Percentiles rank a stretch among this genome's conserved stretches.
Evolutionary conservation across 1,140 invertebrate species (phyloP).

Genomic region (Drosophila azteca): DNA sequence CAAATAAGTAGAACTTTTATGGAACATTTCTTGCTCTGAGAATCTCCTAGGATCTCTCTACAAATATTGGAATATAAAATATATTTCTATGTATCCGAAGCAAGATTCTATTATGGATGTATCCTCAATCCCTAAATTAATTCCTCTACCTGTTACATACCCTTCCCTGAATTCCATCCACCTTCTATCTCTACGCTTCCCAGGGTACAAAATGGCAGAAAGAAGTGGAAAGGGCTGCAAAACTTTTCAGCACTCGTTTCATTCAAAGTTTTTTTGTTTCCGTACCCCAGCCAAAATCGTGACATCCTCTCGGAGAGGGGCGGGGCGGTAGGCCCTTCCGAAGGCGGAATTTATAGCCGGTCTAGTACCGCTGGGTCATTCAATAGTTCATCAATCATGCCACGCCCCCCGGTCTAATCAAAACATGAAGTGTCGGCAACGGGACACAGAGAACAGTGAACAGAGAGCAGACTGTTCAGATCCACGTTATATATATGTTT

Average conservation of each 20-base stretch:
- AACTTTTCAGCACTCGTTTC: slow-evolving; percentile 47
- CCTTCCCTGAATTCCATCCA: too few species aligned
- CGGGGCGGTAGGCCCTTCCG: too few species aligned
- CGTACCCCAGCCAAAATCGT: slow-evolving; percentile 24
- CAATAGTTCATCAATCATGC: slow-evolving; percentile 48
- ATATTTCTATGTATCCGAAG: too few species aligned
- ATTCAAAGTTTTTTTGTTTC: slow-evolving; percentile 40
- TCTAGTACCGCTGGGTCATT: slow-evolving; percentile 23
- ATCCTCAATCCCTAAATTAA: too few species aligned
- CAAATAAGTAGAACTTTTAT: too few species aligned
- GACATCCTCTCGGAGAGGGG: neutral
- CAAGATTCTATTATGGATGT: too few species aligned
- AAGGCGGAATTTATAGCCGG: slow-evolving; percentile 3
- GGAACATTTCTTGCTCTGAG: too few species aligned
- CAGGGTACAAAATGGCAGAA: neutral
- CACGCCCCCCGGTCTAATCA: slow-evolving; percentile 38
- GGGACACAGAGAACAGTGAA: too few species aligned
- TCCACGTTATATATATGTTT: neutral
- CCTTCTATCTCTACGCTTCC: too few species aligned
- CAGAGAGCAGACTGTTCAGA: slow-evolving; percentile 9
- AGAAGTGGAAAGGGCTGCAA: slow-evolving; percentile 13
- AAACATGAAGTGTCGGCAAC: slow-evolving; percentile 34
- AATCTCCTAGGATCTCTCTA: too few species aligned
- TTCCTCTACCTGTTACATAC: too few species aligned
- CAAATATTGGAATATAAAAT: too few species aligned